Base-by-base conservation (phyloP, 2,888 invertebrate genomes). In the Itoplectis maculator region DNA sequence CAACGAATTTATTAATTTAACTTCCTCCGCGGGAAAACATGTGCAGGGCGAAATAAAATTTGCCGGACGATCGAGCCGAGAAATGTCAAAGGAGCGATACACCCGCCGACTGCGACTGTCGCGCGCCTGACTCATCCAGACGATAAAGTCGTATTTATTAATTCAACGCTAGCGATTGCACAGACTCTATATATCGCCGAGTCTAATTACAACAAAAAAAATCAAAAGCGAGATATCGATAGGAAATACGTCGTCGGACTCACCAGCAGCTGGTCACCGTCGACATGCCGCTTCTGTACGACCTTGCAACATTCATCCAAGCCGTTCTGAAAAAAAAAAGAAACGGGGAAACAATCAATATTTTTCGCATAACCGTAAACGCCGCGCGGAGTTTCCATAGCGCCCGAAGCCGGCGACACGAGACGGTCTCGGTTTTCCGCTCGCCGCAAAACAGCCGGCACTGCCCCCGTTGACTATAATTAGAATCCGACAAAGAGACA, bases 251-350 rank as follows among this genome's bases (percentile, higher is more conserved):
- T 8, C 18, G 5, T 23, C 11, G 13, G 1, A 89, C 91, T 91
- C 75, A 93, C 93, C 86, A 93, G 70, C 15, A 93, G 83, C 68
- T 89, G 88, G 66, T 92, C 92, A 65, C 93, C 93, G 76, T 92
- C 90, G 78, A 93, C 89, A 69, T 90, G 88, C 20, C 92, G 89
- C 83, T 91, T 93, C 29, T 87, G 78, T 51, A 92, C 87, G 0
- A 91, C 89, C 47, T 89, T 87, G 82, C 91, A 92, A 81, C 91
- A 92, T 51, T 90, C 89, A 6, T 88, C 89, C 73, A 93, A 84
- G 51, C 90, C 90, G 85, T 92, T 90, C 93, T 93, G 85, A 20
- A 89, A 88, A 73, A 75, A 83, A 51, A 15, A 66, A 20, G 56
- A 49, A n/a, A n/a, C n/a, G n/a, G n/a, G n/a, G 54, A 76, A 61